Conservation (phyloP, 2,797 vertebrate species). For the Mormyrops attenuatus region DNA sequence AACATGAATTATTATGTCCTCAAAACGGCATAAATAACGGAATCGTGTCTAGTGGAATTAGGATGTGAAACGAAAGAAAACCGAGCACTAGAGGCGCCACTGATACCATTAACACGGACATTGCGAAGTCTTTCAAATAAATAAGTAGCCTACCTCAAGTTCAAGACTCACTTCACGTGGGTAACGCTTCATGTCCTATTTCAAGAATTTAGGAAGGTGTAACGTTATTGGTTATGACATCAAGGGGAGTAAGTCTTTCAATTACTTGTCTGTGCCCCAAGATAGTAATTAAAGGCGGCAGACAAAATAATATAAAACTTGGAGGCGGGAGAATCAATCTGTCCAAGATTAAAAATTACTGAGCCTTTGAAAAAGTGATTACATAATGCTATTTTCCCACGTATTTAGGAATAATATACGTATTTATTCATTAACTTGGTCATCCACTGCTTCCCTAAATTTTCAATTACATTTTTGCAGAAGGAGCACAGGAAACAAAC, state of each 20-base stretch:
- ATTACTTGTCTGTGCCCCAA: conserved; percentile 8
- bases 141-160: background rate
- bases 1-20: background rate
- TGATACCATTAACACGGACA: background rate
- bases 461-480: background rate
- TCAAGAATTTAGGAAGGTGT: background rate
- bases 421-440: background rate
- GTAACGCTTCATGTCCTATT: background rate
- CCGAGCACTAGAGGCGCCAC: conserved; percentile 26
- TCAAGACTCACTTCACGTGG: background rate
- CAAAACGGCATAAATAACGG: background rate
- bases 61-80: background rate
- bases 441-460: background rate
- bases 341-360: conserved; percentile 16
- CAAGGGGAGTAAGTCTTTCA: background rate
- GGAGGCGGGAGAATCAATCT: conserved; percentile 6
- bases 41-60: background rate
- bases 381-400: background rate
- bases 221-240: background rate
- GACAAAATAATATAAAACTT: conserved; percentile 15
- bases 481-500: background rate
- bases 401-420: background rate
- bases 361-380: conserved; percentile 10
- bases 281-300: conserved; percentile 1
- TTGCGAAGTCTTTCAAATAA: background rate